These are phyloP conservation scores for Lepidocyrtinus sp. DNA, from an alignment of 2,888 invertebrate genomes.

Conservation along the genomic window DNA sequence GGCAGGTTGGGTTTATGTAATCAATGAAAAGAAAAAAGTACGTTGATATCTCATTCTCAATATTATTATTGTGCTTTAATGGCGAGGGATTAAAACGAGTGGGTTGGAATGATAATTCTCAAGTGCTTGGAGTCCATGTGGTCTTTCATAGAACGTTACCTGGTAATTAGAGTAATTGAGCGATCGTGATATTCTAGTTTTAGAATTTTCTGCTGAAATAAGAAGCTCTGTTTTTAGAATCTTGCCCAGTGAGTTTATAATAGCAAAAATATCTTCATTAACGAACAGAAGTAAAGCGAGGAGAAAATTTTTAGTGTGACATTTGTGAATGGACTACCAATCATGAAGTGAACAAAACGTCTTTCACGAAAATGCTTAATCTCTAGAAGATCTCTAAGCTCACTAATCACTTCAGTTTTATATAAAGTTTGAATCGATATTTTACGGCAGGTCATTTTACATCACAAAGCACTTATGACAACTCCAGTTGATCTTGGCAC, in stretches of 20 bases:
- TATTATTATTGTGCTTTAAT: constrained; percentile 13
- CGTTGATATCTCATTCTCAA: constrained; percentile 12
- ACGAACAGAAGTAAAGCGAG: neutral
- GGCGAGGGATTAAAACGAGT: neutral
- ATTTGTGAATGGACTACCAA: too few relatives aligned
- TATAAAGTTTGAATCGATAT: constrained; percentile 11
- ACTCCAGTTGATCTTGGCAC: constrained; percentile 20
- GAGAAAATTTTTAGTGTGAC: neutral
- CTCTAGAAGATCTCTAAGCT: neutral
- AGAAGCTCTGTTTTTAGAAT: too few relatives aligned
- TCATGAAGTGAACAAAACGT: too few relatives aligned
- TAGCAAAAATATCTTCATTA: neutral
- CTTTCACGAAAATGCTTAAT: too few relatives aligned
- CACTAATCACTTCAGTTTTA: neutral
- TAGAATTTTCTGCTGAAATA: neutral
- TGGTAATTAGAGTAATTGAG: constrained; percentile 42
- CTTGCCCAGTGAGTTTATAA: too few relatives aligned
- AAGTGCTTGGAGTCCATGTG: constrained; percentile 3
- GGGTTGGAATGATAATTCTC: constrained; percentile 1
- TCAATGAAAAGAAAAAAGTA: neutral
- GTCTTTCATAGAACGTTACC: constrained; percentile 25
- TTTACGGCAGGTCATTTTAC: constrained; percentile 36
- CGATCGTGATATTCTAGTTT: constrained; percentile 25
- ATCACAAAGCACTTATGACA: constrained; percentile 50
- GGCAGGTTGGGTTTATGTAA: constrained; percentile 1